phyloP scores from a whole-genome alignment of 1,140 invertebrate genomes.

The Drosophila nannoptera region DNA sequence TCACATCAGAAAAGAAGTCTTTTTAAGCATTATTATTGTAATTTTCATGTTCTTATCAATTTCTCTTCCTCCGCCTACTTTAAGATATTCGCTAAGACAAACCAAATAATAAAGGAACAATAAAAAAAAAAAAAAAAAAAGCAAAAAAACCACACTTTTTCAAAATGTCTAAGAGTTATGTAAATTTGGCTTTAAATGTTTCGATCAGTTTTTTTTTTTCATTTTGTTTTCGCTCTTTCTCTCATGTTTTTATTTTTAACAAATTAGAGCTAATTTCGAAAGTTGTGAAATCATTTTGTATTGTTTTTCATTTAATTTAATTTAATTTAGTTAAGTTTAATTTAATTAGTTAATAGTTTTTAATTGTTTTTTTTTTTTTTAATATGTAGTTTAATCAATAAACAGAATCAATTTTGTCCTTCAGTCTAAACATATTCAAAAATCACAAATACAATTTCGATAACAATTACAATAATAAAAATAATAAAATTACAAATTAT shows the following conservation, averaged over 20 bases:
- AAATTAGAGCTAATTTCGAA: constrained; percentile 65
- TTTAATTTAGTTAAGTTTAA: constrained; percentile 31
- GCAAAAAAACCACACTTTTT: constrained; percentile 13
- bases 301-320: constrained; percentile 21
- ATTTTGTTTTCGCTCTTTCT: constrained; percentile 21
- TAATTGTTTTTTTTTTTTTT: constrained; percentile 38
- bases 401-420: constrained; percentile 75
- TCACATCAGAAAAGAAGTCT: constrained; percentile 63
- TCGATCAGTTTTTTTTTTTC: constrained; percentile 41
- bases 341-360: constrained; percentile 45
- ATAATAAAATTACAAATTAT: constrained; percentile 70
- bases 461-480: constrained; percentile 77
- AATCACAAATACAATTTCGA: constrained; percentile 78
- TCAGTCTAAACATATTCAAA: constrained; percentile 78
- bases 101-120: constrained; percentile 52
- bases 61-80: constrained; percentile 32
- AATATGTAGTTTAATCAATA: constrained; percentile 67
- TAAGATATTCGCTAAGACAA: constrained; percentile 52
- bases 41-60: constrained; percentile 47
- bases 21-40: constrained; percentile 74
- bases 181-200: constrained; percentile 53
- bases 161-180: constrained; percentile 37
- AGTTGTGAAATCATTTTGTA: constrained; percentile 26
- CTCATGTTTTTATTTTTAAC: constrained; percentile 27
- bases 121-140: constrained; percentile 18